Conservation (phyloP, 2,113 vertebrate species). For the Anguilla japonica region DNA sequence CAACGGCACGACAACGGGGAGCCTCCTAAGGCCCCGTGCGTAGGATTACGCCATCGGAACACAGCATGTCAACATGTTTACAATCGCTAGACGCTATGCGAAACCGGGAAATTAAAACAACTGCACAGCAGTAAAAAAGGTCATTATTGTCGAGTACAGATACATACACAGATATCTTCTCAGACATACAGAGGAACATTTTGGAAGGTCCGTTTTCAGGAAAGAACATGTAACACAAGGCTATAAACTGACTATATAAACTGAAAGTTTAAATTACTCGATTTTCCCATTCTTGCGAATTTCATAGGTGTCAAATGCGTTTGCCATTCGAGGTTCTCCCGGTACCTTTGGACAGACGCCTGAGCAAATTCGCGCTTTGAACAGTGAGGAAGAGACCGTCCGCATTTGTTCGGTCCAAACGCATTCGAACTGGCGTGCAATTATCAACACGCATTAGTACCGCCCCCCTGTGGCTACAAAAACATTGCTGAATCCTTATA, state of each 20-base stretch:
- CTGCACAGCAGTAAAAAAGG: constrained; percentile 79
- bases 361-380: constrained; percentile 63
- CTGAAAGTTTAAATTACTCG: constrained; percentile 70
- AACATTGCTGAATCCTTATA: constrained; percentile 67
- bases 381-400: constrained; percentile 65
- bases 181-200: constrained; percentile 40
- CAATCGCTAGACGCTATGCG: constrained; percentile 73
- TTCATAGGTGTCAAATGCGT: constrained; percentile 60
- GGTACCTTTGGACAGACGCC: constrained; percentile 64
- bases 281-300: constrained; percentile 47
- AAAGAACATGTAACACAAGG: constrained; percentile 42
- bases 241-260: constrained; percentile 60
- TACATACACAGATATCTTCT: constrained; percentile 60
- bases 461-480: constrained; percentile 67
- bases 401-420: constrained; percentile 38
- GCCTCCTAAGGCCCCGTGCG: constrained; percentile 66
- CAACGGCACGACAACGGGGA: constrained; percentile 58
- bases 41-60: constrained; percentile 74
- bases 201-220: background rate
- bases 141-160: constrained; percentile 73
- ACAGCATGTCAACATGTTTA: constrained; percentile 74
- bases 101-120: constrained; percentile 73
- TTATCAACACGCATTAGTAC: constrained; percentile 59
- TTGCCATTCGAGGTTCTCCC: constrained; percentile 55
- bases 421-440: constrained; percentile 48